Evolutionary conservation across 2,797 vertebrate species (phyloP).

Genomic region (Clamator glandarius): DNA sequence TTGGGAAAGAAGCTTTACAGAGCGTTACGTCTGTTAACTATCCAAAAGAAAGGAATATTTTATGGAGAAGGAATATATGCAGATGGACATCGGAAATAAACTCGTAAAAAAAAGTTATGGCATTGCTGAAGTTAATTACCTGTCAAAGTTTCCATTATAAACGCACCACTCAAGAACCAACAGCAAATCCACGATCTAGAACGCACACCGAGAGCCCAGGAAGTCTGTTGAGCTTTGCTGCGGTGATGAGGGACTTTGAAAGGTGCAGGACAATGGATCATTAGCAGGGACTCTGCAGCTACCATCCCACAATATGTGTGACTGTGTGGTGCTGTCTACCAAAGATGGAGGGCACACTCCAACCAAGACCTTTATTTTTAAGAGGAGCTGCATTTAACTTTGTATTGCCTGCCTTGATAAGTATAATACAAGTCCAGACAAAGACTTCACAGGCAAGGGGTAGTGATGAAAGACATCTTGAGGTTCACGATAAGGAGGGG

Average conservation of each 20-base stretch:
- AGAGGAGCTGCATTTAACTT: neutral
- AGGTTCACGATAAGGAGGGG: neutral
- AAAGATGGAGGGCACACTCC: neutral
- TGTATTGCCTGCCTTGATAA: neutral
- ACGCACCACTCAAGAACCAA: neutral
- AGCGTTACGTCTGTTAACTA: slow-evolving; percentile 9
- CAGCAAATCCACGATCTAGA: neutral
- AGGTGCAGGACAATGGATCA: neutral
- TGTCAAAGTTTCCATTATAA: slow-evolving; percentile 30
- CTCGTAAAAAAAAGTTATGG: neutral
- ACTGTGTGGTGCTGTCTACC: neutral
- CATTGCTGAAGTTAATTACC: neutral
- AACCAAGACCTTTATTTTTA: neutral
- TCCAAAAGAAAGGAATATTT: slow-evolving; percentile 20
- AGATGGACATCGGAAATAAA: slow-evolving; percentile 10
- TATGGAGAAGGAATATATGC: neutral
- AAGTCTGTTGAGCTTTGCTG: neutral
- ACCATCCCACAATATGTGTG: neutral
- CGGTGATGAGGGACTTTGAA: neutral
- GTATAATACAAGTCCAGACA: neutral
- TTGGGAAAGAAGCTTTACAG: neutral
- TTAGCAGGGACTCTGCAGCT: neutral
- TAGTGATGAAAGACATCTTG: neutral
- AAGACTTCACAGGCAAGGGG: neutral
- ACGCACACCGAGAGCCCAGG: neutral